Percentiles rank a stretch among this genome's conserved stretches.
phyloP scores from a whole-genome alignment of 2,113 vertebrate species.

The Sebastes schlegelii region DNA sequence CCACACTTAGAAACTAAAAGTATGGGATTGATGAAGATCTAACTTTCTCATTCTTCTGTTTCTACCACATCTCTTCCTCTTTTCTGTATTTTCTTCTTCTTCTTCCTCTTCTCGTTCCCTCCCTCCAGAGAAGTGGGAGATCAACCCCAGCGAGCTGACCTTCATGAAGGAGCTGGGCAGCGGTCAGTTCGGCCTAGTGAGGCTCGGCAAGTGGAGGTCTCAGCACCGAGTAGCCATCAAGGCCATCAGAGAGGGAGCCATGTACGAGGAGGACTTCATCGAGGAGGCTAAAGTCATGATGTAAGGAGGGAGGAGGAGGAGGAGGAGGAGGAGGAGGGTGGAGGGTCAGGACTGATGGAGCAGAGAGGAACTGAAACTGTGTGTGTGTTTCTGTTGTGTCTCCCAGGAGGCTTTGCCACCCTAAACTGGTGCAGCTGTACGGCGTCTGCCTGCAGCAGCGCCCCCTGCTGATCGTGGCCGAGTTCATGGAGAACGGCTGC shows the following conservation, averaged over 20 bases:
- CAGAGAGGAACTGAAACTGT: not conserved
- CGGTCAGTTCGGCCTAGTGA: slow-evolving; percentile 92
- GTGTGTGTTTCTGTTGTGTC: not conserved
- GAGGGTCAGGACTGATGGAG: not conserved
- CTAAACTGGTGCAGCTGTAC: slow-evolving; percentile 90
- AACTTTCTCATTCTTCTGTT: too few relatives aligned
- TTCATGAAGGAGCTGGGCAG: slow-evolving; percentile 96
- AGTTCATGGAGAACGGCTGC: slow-evolving; percentile 92
- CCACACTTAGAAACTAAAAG: too few relatives aligned
- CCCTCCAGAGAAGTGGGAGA: slow-evolving; percentile 92
- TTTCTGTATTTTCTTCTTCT: too few relatives aligned
- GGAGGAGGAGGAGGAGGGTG: too few relatives aligned
- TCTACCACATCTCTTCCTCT: too few relatives aligned
- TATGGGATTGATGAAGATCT: too few relatives aligned
- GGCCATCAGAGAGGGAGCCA: slow-evolving; percentile 92
- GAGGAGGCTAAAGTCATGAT: slow-evolving; percentile 98
- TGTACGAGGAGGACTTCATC: slow-evolving; percentile 97
- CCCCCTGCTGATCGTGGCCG: slow-evolving; percentile 88
- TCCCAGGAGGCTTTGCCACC: slow-evolving; percentile 88
- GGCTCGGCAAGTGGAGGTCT: slow-evolving; percentile 92
- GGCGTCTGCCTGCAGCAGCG: slow-evolving; percentile 86
- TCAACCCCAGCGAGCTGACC: slow-evolving; percentile 92
- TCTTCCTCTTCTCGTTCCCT: not conserved
- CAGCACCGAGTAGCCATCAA: slow-evolving; percentile 97
- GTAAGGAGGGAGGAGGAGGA: slow-evolving; percentile 77